Evolutionary conservation across 2,113 vertebrate genomes (phyloP), one percentile per base, ranked within the genome.

Genomic region (Leptosomus discolor): DNA sequence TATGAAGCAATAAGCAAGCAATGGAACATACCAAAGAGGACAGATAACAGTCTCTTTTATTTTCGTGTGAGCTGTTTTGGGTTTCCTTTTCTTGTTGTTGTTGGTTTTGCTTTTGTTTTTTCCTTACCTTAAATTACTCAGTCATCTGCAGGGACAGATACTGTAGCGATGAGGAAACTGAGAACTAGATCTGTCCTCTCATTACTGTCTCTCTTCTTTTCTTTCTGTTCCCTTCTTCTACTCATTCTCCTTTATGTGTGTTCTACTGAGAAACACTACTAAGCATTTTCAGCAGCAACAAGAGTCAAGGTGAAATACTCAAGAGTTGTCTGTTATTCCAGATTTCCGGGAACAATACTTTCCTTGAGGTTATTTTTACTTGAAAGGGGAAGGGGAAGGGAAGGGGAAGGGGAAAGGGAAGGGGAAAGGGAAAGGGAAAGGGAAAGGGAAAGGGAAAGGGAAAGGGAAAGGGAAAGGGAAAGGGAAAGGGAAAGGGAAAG

Each of bases 1-100:
- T 85, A 86, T 97, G 73, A 41, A 88, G 46, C 57, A 95, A 95
- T 91, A 97, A 96, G 43, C 43, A 95, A 85, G 61, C 69, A 93
- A 95, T 92, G 84, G 90, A 92, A 77, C 54, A 83, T 83, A 68
- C 34, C 37, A 45, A 91, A 56, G 57, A 91, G 34, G 78, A 65
- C 7, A 85, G 45, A 88, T 93, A 70, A 51, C 26, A 71, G 7
- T 48, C n/a, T 10, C 23, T 85, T 95, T 91, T 91, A 68, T 41
- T 87, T 94, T 68, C 41, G 14, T 75, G 14, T 64, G 63, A 65
- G 76, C 63, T 64, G n/a, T 39, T 82, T 71, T 36, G 71, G 57
- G 48, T 68, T 95, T 69, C 15, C 43, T 50, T 91, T 75, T 88
- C 15, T 45, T 82, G 2, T 45, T 41, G 23, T 51, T 71, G 63